Base-by-base conservation (phyloP, 2,113 vertebrate genomes). In the Chamaea fasciata region DNA sequence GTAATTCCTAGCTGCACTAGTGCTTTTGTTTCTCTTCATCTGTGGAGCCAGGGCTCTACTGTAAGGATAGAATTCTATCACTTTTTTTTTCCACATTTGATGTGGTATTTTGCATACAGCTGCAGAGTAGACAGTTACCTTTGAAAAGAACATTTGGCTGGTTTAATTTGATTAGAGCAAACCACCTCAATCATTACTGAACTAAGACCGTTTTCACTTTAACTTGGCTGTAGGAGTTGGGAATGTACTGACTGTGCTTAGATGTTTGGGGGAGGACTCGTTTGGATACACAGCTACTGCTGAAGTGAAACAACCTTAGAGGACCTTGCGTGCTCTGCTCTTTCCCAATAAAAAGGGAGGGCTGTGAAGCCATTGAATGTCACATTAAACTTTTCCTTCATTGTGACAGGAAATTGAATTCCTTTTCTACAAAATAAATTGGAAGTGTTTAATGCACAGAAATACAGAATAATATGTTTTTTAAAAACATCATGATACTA, bases 71-170 rank as follows among this genome's bases (percentile, higher is more conserved):
- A 97, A 97, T 98, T 98, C 98, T 97, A 96, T 97, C 93, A 97
- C 95, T 97, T 96, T 96, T 97, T 97, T 85, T 96, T 79, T 90
- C 31, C 94, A 97, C 97, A 97, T 98, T 98, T 98, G 98, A 98
- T 98, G 97, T 98, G 97, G 97, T 98, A 90, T 97, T 98, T 98
- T 98, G 98, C 98, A 98, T 98, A 99, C 98, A 98, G 97, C 98
- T 98, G 98, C 98, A 98, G 97, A 96, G 97, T 98, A 98, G 98
- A 98, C 98, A 98, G 98, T 98, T 98, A 98, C 97, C 97, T 98
- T 98, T 98, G 97, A 98, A 98, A 98, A 97, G 98, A 98, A 98
- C 97, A 98, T 98, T 98, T 98, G 98, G 98, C 98, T 91, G 96
- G 89, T 98, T 97, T 98, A 98, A 98, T 98, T 97, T 98, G 96